phyloP scores from a whole-genome alignment of 2,113 vertebrate species.

The Channa argus region DNA sequence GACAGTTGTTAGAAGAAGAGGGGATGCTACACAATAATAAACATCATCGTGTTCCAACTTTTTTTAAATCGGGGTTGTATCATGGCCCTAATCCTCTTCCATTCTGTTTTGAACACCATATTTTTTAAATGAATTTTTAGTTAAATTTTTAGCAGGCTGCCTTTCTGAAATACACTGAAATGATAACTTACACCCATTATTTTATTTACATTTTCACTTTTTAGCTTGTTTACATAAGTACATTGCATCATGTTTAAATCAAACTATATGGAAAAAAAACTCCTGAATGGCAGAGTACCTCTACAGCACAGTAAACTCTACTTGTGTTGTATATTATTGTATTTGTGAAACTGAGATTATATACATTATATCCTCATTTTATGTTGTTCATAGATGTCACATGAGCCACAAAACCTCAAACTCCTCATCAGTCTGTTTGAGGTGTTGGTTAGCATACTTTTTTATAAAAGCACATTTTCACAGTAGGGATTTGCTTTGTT shows the following conservation, averaged over 20 bases:
- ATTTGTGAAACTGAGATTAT: not conserved
- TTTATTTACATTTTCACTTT: not conserved
- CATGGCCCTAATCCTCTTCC: no score
- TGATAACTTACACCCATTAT: no score
- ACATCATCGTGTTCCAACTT: no score
- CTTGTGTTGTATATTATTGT: not conserved
- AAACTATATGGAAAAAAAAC: not conserved
- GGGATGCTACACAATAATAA: no score
- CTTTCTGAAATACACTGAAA: not conserved
- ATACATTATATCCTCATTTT: no score
- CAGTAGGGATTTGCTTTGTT: not conserved
- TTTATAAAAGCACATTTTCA: not conserved
- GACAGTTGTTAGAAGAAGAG: no score
- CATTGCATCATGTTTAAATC: not conserved
- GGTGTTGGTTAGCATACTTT: no score
- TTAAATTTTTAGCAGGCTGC: not conserved
- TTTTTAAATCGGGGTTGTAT: no score
- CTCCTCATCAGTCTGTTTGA: not conserved
- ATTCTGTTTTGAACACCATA: no score
- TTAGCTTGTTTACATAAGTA: not conserved
- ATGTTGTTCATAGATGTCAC: not conserved
- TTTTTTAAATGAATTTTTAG: not conserved
- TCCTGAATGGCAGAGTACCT: conserved; percentile 1
- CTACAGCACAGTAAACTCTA: not conserved
- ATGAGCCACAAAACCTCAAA: not conserved